Evolutionary conservation across 2,797 vertebrate species (phyloP).

Genomic region (Malurus splendens): DNA sequence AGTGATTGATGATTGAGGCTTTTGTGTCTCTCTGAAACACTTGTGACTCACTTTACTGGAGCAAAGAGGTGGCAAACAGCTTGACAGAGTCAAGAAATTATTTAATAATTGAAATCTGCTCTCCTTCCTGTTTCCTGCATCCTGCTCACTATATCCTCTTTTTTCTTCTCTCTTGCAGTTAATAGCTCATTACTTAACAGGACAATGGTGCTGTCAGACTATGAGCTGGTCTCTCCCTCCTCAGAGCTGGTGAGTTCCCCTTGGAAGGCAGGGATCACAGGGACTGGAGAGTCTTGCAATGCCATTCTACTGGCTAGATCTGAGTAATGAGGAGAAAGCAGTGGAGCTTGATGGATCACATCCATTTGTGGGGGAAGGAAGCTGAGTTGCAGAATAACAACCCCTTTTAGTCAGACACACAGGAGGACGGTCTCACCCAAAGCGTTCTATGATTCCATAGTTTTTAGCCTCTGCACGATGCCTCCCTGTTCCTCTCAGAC

Average conservation of each 20-base stretch:
- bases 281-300: fast-evolving
- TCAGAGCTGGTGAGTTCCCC: slow-evolving; percentile 72
- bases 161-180: slow-evolving; percentile 72
- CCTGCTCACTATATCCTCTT: neutral
- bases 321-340: neutral
- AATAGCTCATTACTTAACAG: slow-evolving; percentile 75
- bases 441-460: fast-evolving
- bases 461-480: neutral
- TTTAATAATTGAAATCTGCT: neutral
- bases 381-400: neutral
- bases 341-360: neutral
- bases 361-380: neutral
- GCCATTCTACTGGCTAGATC: neutral
- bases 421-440: neutral
- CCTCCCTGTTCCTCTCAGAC: neutral
- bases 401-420: neutral
- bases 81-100: neutral
- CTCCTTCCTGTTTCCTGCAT: neutral
- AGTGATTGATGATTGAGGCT: neutral
- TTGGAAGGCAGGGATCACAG: neutral
- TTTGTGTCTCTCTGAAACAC: neutral
- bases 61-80: neutral
- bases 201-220: slow-evolving; percentile 42
- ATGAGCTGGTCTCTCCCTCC: slow-evolving; percentile 71
- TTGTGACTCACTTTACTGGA: neutral